Base-by-base conservation (phyloP, 2,888 invertebrate species). In the Gymnocheta viridis region DNA sequence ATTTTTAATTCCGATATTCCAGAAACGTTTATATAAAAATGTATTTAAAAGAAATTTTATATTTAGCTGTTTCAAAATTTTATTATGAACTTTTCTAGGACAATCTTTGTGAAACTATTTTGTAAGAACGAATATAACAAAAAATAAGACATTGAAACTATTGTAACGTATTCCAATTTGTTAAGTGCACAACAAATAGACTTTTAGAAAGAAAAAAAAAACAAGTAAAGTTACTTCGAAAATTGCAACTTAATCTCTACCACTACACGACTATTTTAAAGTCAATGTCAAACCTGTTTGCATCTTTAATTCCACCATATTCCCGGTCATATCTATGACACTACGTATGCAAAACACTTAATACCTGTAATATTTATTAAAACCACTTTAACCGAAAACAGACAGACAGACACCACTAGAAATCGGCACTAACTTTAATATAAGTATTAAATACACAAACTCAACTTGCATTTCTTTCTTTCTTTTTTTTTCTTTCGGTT, bases 331-430 rank as follows among this genome's bases (percentile, higher is more conserved):
- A 66, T 76, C 76, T 58, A 47, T 56, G 58, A 67, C 58, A 67
- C 27, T 67, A 10, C 14, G 22, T 67, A 67, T 77, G 67, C 77
- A 67, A 67, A 77, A 49, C 47, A 76, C 67, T 77, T 77, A 38
- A 67, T 47, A 35, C 49, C 47, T 77, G 76, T 14, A 58, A 58
- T 67, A 58, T 67, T 77, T 29, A 19, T 38, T 58, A 47, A 77
- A 67, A 58, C 49, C 27, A 67, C 58, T 77, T 77, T 38, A 67
- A 38, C n/a, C 35, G 3, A 67, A 56, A 47, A 64, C 32, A 22
- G 2, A 51, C 2, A n/a, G 17, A 12, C 9, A 60, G 9, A 66
- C 41, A 41, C 47, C 64, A 76, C 22, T 76, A 47, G 35, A 56
- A 56, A 56, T 66, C 56, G 44, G 32, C 66, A 76, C 64, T 66